These are phyloP conservation scores for Clarias macrocephalus DNA, from an alignment of 2,113 vertebrate genomes.

Conservation along the genomic window DNA sequence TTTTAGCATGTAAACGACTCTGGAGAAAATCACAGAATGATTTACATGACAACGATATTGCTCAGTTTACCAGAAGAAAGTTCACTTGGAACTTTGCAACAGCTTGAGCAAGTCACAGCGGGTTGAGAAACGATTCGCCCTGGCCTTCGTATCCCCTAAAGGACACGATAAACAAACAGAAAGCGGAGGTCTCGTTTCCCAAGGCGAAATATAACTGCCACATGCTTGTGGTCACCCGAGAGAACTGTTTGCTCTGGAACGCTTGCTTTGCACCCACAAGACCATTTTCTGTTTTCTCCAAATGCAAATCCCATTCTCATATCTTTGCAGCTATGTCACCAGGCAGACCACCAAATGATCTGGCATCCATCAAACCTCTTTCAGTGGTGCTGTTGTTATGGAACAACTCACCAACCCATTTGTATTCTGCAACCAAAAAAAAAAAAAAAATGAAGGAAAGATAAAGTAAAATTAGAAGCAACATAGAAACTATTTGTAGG, in stretches of 20 bases:
- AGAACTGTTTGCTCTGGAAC: constrained; percentile 5
- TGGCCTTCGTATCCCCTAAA: constrained; percentile 44
- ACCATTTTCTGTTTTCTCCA: constrained; percentile 32
- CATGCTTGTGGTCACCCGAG: constrained; percentile 43
- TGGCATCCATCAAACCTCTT: not conserved
- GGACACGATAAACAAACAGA: constrained; percentile 49
- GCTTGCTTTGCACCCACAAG: constrained; percentile 27
- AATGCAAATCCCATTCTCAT: constrained; percentile 62
- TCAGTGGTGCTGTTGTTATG: not conserved
- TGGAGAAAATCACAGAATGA: not conserved
- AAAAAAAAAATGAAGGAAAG: not conserved
- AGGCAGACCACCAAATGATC: constrained; percentile 36
- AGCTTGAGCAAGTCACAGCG: constrained; percentile 36
- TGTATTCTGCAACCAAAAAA: not conserved
- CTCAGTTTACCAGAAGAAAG: constrained; percentile 31
- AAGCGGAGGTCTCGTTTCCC: constrained; percentile 49
- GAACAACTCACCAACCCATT: not conserved
- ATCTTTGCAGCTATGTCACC: constrained; percentile 67
- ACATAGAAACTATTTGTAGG: not conserved
- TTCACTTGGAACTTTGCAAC: constrained; percentile 10
- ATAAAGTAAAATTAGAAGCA: not conserved
- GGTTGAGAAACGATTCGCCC: constrained; percentile 50
- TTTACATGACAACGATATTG: not conserved
- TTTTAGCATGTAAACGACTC: constrained; percentile 7
- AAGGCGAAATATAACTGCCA: constrained; percentile 46